Base-by-base conservation (phyloP, 2,888 invertebrate species). In the Chromoteleia sp. region DNA sequence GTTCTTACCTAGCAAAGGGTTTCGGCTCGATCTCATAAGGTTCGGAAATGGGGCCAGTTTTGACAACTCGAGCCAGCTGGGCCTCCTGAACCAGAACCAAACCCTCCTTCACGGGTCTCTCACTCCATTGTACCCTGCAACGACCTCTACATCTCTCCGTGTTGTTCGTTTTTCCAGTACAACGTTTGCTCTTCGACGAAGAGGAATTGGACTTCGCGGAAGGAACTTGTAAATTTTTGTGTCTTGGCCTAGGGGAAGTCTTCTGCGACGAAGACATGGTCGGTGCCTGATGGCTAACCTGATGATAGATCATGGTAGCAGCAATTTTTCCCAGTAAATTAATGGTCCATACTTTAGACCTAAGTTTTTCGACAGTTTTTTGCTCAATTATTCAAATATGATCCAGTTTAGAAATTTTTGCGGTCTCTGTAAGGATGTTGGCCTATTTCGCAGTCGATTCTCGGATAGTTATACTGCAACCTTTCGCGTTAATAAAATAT, bases 11-110 rank as follows among this genome's bases (percentile, higher is more conserved):
- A 54, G 93, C 93, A 83, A 93, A 92, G 4, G 93, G 93, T 82
- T 92, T 92, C 7, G 92, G 90, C 77, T 93, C 93, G 76, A 93
- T 90, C 65, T 92, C 92, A 86, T 93, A 93, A 85, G 92, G 92
- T 81, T 93, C 92, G 33, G 92, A 88, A 77, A 93, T 92, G n/a
- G 93, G 92, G n/a, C 93, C 92, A 15, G 91, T 92, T 84, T 93
- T 93, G 82, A 93, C 92, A 70, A 93, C 91, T 80, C 92, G 90
- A 71, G 92, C 90, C 10, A 93, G 87, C 74, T 93, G 92, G 0
- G 91, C 86, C 79, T 92, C 92, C 81, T 92, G 92, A 0, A 92
- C 92, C 41, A 92, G 88, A 1, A 93, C 92, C 81, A 93, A 84
- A 1, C 93, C 93, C 77, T 93, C 92, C 84, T 92, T 92, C 36